Conservation (phyloP, 2,113 vertebrate species). For the Anguilla japonica region DNA sequence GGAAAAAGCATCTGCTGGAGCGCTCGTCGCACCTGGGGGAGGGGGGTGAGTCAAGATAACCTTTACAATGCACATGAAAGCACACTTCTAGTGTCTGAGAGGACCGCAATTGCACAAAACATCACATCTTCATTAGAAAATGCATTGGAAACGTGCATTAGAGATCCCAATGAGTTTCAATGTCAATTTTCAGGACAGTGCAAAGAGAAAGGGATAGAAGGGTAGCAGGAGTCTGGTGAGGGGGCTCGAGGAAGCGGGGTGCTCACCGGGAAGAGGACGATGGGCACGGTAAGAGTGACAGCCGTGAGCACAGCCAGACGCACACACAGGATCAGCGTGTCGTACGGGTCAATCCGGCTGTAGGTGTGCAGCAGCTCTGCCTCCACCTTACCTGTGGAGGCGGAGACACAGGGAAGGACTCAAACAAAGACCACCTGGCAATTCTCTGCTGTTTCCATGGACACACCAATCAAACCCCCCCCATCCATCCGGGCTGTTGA, state of each 20-base stretch:
- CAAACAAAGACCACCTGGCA: background rate
- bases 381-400: constrained; percentile 80
- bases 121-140: background rate
- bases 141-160: no score
- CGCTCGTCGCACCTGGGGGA: constrained; percentile 84
- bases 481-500: background rate
- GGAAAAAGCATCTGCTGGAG: constrained; percentile 95
- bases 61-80: no score
- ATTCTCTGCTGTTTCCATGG: background rate
- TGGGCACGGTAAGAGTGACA: constrained; percentile 95
- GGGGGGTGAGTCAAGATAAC: background rate
- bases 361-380: constrained; percentile 95
- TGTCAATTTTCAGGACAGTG: no score
- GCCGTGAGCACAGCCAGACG: constrained; percentile 93
- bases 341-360: constrained; percentile 85
- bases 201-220: background rate
- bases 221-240: background rate
- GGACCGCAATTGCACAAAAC: background rate
- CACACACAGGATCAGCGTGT: constrained; percentile 90
- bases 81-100: no score
- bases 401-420: constrained; percentile 9
- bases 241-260: background rate
- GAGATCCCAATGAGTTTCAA: no score
- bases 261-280: constrained; percentile 95
- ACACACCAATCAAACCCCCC: background rate